A percentile compares a stretch with the other conserved stretches of the same genome.
Evolutionary conservation across 2,113 vertebrate species (phyloP).

Genomic region (Pyxicephalus adspersus): DNA sequence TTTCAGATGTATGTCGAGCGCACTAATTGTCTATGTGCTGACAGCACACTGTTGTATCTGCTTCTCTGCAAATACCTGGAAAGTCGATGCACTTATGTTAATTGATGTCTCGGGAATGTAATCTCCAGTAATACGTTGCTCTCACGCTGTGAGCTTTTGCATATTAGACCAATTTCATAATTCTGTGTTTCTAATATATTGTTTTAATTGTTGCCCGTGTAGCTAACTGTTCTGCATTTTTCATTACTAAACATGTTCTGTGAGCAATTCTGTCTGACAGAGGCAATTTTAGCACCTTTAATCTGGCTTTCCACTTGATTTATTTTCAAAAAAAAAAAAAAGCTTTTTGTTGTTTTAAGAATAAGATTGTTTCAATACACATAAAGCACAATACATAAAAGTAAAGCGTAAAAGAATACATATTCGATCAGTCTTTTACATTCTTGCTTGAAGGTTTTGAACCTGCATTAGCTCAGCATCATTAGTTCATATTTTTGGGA

Average conservation of each 20-base stretch:
- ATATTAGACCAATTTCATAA: conserved; percentile 62
- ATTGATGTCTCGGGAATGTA: conserved; percentile 58
- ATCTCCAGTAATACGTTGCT: conserved; percentile 62
- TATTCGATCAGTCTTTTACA: too few species aligned
- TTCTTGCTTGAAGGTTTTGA: too few species aligned
- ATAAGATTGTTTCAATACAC: too few species aligned
- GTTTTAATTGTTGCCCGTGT: conserved; percentile 67
- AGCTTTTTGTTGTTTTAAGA: too few species aligned
- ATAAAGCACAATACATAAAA: too few species aligned
- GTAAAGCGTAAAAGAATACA: too few species aligned
- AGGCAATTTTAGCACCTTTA: conserved; percentile 53
- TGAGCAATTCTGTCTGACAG: conserved; percentile 58
- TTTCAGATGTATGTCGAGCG: conserved; percentile 40
- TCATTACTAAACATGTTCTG: conserved; percentile 64
- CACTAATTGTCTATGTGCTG: conserved; percentile 54
- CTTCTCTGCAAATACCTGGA: conserved; percentile 53
- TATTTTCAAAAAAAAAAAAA: too few species aligned
- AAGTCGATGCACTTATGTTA: conserved; percentile 47
- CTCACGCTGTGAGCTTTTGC: conserved; percentile 69
- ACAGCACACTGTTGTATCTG: conserved; percentile 46
- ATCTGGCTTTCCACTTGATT: not conserved
- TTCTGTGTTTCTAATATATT: conserved; percentile 61
- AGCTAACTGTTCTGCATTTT: conserved; percentile 66
- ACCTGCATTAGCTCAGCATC: too few species aligned
- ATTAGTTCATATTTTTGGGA: too few species aligned